Base-by-base conservation (phyloP, 2,797 vertebrate genomes). In the Sebastes minor region DNA sequence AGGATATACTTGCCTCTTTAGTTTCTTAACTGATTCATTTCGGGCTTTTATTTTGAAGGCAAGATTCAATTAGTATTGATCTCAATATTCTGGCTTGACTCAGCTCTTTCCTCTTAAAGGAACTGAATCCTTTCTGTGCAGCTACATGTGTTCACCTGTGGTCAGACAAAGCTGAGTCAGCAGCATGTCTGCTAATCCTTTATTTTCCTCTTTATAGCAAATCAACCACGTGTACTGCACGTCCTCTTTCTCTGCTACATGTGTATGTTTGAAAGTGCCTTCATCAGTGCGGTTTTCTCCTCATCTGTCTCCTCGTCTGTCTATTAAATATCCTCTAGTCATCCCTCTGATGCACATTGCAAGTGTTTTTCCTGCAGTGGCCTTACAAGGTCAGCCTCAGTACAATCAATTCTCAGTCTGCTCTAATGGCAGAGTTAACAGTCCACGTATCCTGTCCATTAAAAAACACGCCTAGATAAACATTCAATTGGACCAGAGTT, bases 11-110 rank as follows among this genome's bases (percentile, higher is more conserved):
- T 14, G 11, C 18, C 8, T 63, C 8, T 4, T 6, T 3, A n/a
- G 46, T 59, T 30, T 32, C 8, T 13, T 6, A 30, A 2, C 8
- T 30, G 28, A 30, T 2, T 59, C 7, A 59, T 76, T 62, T 20
- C 4, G 11, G 20, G 9, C 78, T 84, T 83, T 90, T 83, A 88
- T 83, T 90, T 74, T 89, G 79, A 86, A 88, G 57, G 30, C 28
- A 3, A 2, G 5, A 4, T 55, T 4, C 49, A 52, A 30, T 60
- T 13, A 18, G 8, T 13, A 56, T 22, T 64, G 71, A 33, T 69
- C 10, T 66, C 14, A 25, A 25, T 49, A 32, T 57, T 46, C 1
- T 27, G 14, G 2, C 64, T 78, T 81, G 65, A 70, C 62, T 75
- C 27, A 60, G 49, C 46, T 55, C 28, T 78, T 42, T 62, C 28